Evolutionary conservation across 2,113 vertebrate genomes (phyloP).

Genomic region (Thinocorus orbignyianus): DNA sequence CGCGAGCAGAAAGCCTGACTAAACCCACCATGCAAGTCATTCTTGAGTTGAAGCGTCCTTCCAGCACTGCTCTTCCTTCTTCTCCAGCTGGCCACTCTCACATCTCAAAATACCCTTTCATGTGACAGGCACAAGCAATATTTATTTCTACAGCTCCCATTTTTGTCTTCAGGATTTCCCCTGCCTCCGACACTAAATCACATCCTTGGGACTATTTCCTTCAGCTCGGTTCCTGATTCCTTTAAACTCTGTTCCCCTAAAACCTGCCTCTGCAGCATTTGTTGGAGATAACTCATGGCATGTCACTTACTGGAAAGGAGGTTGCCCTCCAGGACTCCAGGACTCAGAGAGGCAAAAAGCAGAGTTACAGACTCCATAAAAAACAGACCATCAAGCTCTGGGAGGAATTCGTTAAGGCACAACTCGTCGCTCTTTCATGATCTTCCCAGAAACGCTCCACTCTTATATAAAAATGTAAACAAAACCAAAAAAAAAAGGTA

Average conservation of each 20-base stretch:
- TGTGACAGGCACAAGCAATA: not conserved
- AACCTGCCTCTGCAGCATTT: not conserved
- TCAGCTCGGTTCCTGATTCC: not conserved
- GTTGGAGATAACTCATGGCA: not conserved
- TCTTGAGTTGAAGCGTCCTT: not conserved
- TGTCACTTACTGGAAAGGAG: not conserved
- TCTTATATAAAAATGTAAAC: no score
- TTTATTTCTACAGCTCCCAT: not conserved
- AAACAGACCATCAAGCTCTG: not conserved
- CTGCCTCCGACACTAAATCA: not conserved
- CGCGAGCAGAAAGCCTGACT: not conserved
- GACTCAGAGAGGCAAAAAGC: not conserved
- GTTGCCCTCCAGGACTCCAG: not conserved
- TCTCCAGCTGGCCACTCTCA: not conserved
- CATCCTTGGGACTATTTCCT: not conserved
- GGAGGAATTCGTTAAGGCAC: not conserved
- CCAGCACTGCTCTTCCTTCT: not conserved
- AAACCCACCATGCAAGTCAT: not conserved
- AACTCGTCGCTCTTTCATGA: not conserved
- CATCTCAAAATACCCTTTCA: not conserved
- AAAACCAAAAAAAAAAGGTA: no score
- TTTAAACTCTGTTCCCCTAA: not conserved
- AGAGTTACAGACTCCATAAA: not conserved
- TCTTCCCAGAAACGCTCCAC: not conserved
- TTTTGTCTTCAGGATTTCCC: not conserved